Base-by-base conservation (phyloP, 35 echinoderm and acorn worm genomes). In the Apostichopus californicus region DNA sequence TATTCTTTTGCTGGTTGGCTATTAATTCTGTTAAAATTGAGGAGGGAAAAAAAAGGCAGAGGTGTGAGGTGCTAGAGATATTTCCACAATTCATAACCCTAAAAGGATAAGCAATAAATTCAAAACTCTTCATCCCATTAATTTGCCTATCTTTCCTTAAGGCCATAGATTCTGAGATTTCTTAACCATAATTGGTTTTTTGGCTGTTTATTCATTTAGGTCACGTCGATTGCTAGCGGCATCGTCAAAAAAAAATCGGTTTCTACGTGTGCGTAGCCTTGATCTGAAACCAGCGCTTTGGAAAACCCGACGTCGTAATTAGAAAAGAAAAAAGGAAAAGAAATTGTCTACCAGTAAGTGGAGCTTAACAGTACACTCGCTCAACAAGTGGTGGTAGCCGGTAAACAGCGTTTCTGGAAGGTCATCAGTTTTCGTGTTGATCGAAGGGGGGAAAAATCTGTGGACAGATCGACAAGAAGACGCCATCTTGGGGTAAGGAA, bases 131-230 rank as follows among this genome's bases (percentile, higher is more conserved):
- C 58, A 61, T 61, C 7, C 58, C 7, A 12, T 61, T 61, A 61
- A 61, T 46, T 46, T 46, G 34, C 34, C 3, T n/a, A 20, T 75
- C 71, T 75, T 18, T 20, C 15, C 17, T 14, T 75, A 58, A 58
- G 56, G 81, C 81, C 6, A 56, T 60, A 52, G 58, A 23, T 61
- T 11, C n/a, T 85, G 81, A 58, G 81, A 85, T 85, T 57, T 59
- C 57, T 55, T 59, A 18, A 75, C 58, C 55, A 58, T 85, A 59
- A 85, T 85, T 85, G 81, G 81, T 59, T 85, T 85, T 52, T 85
- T 85, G 55, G 81, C 81, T 85, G 81, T 85, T 85, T 85, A 85
- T 85, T 85, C 81, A 85, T 85, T 85, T 85, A 85, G 81, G 81
- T 85, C 55, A 85, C 55, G 55, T 85, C 24, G 55, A 59, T 60